A percentile compares a stretch with the other conserved stretches of the same genome.
phyloP scores from a whole-genome alignment of 2,888 invertebrate genomes.

The Macaria notata region DNA sequence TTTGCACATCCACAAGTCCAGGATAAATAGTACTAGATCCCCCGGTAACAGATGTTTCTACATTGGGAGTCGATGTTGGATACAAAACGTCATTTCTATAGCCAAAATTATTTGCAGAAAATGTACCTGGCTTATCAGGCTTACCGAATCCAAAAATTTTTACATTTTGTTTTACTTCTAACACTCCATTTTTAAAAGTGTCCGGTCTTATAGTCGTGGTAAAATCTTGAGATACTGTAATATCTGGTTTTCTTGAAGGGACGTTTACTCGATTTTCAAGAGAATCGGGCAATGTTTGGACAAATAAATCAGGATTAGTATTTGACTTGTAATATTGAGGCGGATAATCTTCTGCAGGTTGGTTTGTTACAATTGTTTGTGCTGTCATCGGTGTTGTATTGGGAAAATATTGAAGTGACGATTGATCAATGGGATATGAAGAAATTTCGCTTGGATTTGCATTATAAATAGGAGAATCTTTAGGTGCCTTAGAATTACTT shows the following conservation, averaged over 20 bases:
- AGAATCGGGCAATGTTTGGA: constrained; percentile 2
- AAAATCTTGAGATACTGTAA: constrained; percentile 18
- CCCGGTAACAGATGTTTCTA: too few species aligned
- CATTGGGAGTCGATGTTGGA: background rate
- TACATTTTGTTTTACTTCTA: constrained; percentile 19
- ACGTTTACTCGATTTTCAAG: constrained; percentile 6
- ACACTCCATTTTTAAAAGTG: constrained; percentile 5
- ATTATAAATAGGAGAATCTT: background rate
- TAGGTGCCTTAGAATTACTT: background rate
- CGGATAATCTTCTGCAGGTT: background rate
- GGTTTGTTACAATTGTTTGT: constrained; percentile 5
- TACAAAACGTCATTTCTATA: constrained; percentile 1
- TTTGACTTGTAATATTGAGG: constrained; percentile 14
- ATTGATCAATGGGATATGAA: background rate
- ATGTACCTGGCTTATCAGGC: background rate
- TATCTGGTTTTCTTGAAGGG: constrained; percentile 1
- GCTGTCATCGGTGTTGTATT: constrained; percentile 37
- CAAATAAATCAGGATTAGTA: constrained; percentile 5
- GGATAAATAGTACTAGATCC: background rate
- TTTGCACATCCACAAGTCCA: background rate
- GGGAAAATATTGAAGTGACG: constrained; percentile 8
- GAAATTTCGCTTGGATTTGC: background rate
- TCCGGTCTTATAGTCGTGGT: constrained; percentile 13
- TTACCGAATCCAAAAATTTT: constrained; percentile 22
- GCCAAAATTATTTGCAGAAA: background rate